Evolutionary conservation across 2,888 invertebrate genomes (phyloP).

Genomic region (Cryptus viduatorius): DNA sequence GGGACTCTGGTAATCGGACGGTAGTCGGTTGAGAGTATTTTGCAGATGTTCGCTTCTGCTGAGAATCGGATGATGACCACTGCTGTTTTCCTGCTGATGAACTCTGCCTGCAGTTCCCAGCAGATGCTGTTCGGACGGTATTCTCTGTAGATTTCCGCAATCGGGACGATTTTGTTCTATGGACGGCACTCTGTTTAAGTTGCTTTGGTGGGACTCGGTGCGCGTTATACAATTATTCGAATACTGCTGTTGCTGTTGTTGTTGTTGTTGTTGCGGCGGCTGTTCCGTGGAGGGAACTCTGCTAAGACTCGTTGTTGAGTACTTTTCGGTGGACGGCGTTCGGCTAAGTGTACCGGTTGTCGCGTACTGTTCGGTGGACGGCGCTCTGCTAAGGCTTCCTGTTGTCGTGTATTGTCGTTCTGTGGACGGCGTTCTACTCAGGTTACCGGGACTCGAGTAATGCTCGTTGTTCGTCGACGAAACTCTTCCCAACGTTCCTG

Average conservation of each 20-base stretch:
- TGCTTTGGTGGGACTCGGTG: slow-evolving; percentile 77
- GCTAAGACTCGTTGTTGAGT: slow-evolving; percentile 69
- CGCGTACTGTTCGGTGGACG: slow-evolving; percentile 72
- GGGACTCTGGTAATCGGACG: slow-evolving; percentile 83
- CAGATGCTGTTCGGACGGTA: slow-evolving; percentile 82
- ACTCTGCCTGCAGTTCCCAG: slow-evolving; percentile 61
- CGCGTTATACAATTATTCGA: slow-evolving; percentile 70
- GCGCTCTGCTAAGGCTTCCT: slow-evolving; percentile 69
- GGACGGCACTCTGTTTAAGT: slow-evolving; percentile 80
- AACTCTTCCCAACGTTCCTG: slow-evolving; percentile 70
- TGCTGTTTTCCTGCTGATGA: slow-evolving; percentile 72
- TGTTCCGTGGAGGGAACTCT: slow-evolving; percentile 66
- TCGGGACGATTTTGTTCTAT: slow-evolving; percentile 72
- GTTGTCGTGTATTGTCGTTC: slow-evolving; percentile 75
- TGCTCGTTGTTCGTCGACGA: slow-evolving; percentile 75
- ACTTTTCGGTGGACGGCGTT: slow-evolving; percentile 77
- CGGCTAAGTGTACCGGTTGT: slow-evolving; percentile 69
- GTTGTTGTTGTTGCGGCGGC: slow-evolving; percentile 83
- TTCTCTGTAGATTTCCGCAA: slow-evolving; percentile 78
- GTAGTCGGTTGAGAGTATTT: slow-evolving; percentile 78
- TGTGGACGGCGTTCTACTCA: slow-evolving; percentile 73
- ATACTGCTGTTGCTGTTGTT: slow-evolving; percentile 66
- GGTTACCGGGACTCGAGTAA: slow-evolving; percentile 70
- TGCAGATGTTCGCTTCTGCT: slow-evolving; percentile 75
- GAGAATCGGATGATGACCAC: slow-evolving; percentile 70